A percentile compares a stretch with the other conserved stretches of the same genome.
These are phyloP conservation scores for Malthinus flaveolus DNA, from an alignment of 2,888 invertebrate species.

Conservation along the genomic window DNA sequence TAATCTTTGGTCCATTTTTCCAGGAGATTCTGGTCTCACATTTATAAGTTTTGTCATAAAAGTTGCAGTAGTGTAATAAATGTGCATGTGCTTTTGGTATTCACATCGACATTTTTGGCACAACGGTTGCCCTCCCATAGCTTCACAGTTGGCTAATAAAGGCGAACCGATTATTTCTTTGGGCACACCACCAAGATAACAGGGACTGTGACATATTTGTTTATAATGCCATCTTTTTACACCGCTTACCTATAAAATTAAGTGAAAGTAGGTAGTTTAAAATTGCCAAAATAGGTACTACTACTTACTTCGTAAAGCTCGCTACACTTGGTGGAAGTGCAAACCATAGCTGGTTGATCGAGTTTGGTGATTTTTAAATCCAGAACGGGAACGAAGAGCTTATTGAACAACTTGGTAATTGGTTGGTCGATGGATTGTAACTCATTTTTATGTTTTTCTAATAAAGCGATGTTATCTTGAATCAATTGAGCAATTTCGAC, in stretches of 20 bases:
- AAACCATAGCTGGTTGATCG: neutral
- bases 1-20: too few relatives aligned
- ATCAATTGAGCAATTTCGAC: neutral
- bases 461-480: neutral
- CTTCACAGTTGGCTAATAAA: slow-evolving; percentile 39
- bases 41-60: slow-evolving; percentile 38
- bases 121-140: slow-evolving; percentile 34
- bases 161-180: slow-evolving; percentile 44
- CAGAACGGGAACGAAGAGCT: neutral
- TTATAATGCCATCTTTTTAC: slow-evolving; percentile 42
- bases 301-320: neutral
- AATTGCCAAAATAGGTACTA: neutral
- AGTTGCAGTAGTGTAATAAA: slow-evolving; percentile 44
- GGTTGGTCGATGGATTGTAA: neutral
- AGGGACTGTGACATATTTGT: slow-evolving; percentile 45
- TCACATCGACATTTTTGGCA: slow-evolving; percentile 41
- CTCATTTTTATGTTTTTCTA: neutral
- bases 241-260: slow-evolving; percentile 38
- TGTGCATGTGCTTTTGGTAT: slow-evolving; percentile 45
- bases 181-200: slow-evolving; percentile 41
- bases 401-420: neutral
- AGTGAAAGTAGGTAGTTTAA: too few relatives aligned
- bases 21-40: slow-evolving; percentile 33
- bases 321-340: neutral
- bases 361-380: neutral